Evolutionary conservation across 1,140 invertebrate species (phyloP).

Genomic region (Rhyzopertha dominica): DNA sequence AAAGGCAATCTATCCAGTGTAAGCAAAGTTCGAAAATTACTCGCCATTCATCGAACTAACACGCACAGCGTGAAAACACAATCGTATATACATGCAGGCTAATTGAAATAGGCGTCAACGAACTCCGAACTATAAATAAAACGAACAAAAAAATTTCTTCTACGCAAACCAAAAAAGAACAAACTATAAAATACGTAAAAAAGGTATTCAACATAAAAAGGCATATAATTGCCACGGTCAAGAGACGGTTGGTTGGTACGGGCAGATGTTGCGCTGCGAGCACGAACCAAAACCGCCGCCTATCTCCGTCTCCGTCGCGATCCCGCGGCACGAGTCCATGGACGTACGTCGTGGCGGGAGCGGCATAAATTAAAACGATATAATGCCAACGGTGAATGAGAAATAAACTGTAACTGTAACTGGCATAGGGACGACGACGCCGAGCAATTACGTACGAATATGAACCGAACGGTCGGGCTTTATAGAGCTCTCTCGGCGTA

Average conservation of each 20-base stretch:
- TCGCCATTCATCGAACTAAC: neutral
- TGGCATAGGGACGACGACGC: slow-evolving; percentile 20
- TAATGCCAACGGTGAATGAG: too few relatives aligned
- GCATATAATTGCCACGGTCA: slow-evolving; percentile 32
- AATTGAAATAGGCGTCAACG: neutral
- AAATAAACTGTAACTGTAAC: slow-evolving; percentile 35
- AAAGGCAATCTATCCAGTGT: too few relatives aligned
- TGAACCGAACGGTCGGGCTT: slow-evolving; percentile 21
- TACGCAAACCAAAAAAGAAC: too few relatives aligned
- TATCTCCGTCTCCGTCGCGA: too few relatives aligned
- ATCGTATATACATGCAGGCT: neutral
- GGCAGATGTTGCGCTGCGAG: slow-evolving; percentile 34
- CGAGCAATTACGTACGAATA: slow-evolving; percentile 25
- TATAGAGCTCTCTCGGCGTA: neutral
- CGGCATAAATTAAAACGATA: too few relatives aligned
- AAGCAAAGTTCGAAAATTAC: too few relatives aligned
- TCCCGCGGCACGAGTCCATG: neutral
- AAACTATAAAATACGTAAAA: slow-evolving; percentile 20
- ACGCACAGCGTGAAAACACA: slow-evolving; percentile 1
- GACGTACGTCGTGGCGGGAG: slow-evolving; percentile 1
- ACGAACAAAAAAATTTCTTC: slow-evolving; percentile 24
- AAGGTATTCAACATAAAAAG: slow-evolving; percentile 23
- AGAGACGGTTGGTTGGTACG: slow-evolving; percentile 37
- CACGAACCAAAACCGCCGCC: slow-evolving; percentile 3
- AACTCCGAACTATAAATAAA: slow-evolving; percentile 2